phyloP scores from a whole-genome alignment of 2,113 vertebrate species.

The Phrynosoma blainvillii region DNA sequence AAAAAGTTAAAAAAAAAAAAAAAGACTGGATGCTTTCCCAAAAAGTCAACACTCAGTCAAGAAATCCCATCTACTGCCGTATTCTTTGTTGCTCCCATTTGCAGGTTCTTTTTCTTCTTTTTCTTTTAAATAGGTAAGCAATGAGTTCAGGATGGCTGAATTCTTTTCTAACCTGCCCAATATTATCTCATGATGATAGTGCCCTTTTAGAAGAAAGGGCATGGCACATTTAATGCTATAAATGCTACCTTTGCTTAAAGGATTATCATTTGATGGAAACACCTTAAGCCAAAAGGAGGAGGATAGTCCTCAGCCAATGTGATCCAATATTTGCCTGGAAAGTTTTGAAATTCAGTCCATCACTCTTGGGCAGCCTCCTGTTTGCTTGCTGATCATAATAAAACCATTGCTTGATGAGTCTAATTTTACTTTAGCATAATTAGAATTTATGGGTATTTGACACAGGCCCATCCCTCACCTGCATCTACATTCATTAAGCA shows the following conservation, averaged over 20 bases:
- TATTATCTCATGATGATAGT: background rate
- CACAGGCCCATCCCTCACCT: rapidly evolving
- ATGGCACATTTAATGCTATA: background rate
- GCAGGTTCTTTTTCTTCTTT: background rate
- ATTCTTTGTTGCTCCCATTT: background rate
- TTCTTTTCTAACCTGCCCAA: background rate
- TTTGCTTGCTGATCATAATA: background rate
- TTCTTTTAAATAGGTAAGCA: background rate
- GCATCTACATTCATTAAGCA: rapidly evolving
- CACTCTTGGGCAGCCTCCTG: background rate
- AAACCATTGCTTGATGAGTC: background rate
- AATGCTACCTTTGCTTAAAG: background rate
- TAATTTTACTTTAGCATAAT: background rate
- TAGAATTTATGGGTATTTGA: background rate
- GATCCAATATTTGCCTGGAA: background rate
- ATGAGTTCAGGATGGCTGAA: background rate
- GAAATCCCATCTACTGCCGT: background rate
- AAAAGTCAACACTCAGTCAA: background rate
- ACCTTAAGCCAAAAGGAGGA: background rate
- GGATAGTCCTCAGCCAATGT: background rate
- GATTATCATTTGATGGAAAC: background rate
- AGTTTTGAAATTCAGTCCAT: rapidly evolving
- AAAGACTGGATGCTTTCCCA: background rate
- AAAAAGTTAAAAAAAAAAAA: background rate
- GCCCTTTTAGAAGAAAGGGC: background rate